Evolutionary conservation across 2,888 invertebrate genomes (phyloP), one percentile per base, ranked within the genome.

Genomic region (Creontiades dilutus): DNA sequence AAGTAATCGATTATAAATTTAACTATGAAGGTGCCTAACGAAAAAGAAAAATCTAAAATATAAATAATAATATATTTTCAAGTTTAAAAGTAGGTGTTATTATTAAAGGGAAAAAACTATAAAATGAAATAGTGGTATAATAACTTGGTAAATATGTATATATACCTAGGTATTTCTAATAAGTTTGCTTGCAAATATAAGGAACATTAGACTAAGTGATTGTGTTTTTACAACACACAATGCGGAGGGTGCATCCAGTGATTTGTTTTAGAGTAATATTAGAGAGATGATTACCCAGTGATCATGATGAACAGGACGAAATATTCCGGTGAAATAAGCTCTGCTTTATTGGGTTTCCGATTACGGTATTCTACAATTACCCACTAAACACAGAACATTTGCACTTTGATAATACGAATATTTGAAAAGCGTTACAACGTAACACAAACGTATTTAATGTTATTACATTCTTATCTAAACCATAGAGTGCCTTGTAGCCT

Each of bases 401-500:
- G 11, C 11, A 52, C 2, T 37, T 37, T 37, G 7, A 37, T 37
- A 37, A 7, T 37, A 7, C 7, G 2, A 2, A 37, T 37, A 37
- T 37, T 2, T 37, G 37, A 37, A 37, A 4, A 37, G 7, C 7
- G 37, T 37, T 37, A 37, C 7, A 37, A 37, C 52, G 52, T 7
- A 16, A 52, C 14, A 52, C 52, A 14, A 14, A 52, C 52, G 16
- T 52, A 52, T 52, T 3, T 52, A 52, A 52, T 52, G 5, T 52
- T 52, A 52, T 52, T 11, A 14, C 11, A 52, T 52, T 14, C 11
- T 52, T 68, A 37, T 37, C 37, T 68, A 23, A 27, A 86, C 85
- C 85, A 86, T 61, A 61, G 84, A 37, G 85, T 86, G 85, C 85
- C 85, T 86, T 86, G 68, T 86, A 86, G 85, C 61, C 52, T 57